Evolutionary conservation across 92 coral and sea anemone genomes (phyloP), one percentile per base, ranked within the genome.

Genomic region (Pocillopora grandis): DNA sequence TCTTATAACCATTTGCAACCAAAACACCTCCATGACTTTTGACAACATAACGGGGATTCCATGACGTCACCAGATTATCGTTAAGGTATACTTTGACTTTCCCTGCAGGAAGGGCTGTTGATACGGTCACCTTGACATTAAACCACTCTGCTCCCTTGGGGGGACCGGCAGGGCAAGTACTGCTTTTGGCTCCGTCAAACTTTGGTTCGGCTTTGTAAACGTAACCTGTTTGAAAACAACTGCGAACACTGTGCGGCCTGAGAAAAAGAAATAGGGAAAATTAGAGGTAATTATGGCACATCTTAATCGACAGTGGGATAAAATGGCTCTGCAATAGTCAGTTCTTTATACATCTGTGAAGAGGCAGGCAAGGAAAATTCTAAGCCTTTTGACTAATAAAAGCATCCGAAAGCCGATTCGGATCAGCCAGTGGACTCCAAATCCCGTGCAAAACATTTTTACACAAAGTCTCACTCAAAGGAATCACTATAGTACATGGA

Each of bases 1-100:
- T 93, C 19, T 31, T 79, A 90, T 93, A 93, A 21, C 96, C 96
- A 86, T 90, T 93, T 27, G 90, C 96, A 72, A 93, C 94, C 71
- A 90, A 42, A 16, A 93, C 89, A 42, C 94, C 96, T 5, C 96
- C 96, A 19, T 75, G 84, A 17, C 86, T 87, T 72, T 64, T 76
- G 63, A 81, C 56, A n/a, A 87, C 79, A 60, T 85, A 79, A 75
- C 87, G 90, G 13, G 91, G 89, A 19, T 66, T 88, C 66, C 78
- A 79, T 35, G 76, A 64, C 76, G 83, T 79, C 42, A 80, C 88
- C 62, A 88, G 57, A 9, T 58, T 56, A 5, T 68, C 85, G 20
- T 76, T 81, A 63, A 72, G 52, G 67, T 68, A 88, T 68, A 91
- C 81, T 66, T 72, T 88, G 31, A 72, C 94, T 21, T 81, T 42